Evolutionary conservation across 2,797 vertebrate genomes (phyloP), one percentile per base, ranked within the genome.

Genomic region (Danio albolineatus): DNA sequence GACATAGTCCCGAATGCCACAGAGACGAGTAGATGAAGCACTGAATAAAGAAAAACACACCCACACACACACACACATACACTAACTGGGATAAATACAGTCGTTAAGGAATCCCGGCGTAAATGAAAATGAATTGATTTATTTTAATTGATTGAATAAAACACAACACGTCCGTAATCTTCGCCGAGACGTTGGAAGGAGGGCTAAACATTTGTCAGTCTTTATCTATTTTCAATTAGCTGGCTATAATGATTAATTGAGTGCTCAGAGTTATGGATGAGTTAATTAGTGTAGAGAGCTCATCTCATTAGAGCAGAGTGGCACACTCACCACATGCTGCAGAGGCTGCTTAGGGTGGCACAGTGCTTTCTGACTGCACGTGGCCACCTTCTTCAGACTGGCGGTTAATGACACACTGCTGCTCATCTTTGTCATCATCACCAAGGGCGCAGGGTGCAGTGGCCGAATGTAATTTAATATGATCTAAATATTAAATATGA

Each of bases 241-340:
- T 84, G 73, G 85, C 83, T 88, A 87, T 67, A 79, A 78, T 89
- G 89, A 92, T 90, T 90, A 92, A 91, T 89, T 86, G 87, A 88
- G 89, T 84, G 38, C 87, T 88, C 87, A 89, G 90, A 91, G 90
- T 91, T 92, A 90, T 87, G 89, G 91, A 92, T 85, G 88, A 82
- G 85, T 93, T 93, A 88, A 93, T 93, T 93, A 93, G 90, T 89
- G 89, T 83, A 77, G 84, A 91, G 89, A 85, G 89, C 90, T 90
- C 90, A 86, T 92, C 91, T 92, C 90, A 93, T 93, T 92, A 93
- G 92, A 90, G 66, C 77, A 90, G 76, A 84, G 76, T 92, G 92
- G 94, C 92, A 74, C 75, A 77, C 83, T 86, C 92, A 92, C 92
- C 93, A 91, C 93, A 93, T 79, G 85, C 83, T 82, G 78, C 71